A percentile compares a stretch with the other conserved stretches of the same genome.
Evolutionary conservation across 2,113 vertebrate genomes (phyloP).

Genomic region (Dermatemys mawii): DNA sequence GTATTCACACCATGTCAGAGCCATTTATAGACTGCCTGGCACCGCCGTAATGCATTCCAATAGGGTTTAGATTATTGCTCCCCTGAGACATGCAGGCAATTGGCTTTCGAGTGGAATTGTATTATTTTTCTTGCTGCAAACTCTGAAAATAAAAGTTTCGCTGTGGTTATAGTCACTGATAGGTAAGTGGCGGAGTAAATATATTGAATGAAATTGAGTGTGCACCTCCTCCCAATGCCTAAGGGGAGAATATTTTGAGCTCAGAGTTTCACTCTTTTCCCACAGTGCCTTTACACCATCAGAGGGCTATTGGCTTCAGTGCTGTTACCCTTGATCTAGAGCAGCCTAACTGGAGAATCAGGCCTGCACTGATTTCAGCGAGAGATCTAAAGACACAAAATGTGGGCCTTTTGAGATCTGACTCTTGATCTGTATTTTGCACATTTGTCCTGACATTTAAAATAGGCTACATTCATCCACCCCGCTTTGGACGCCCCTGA

Average conservation of each 20-base stretch:
- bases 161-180: background rate
- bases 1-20: constrained; percentile 68
- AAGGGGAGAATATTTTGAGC: background rate
- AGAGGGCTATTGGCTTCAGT: background rate
- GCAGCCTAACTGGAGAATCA: background rate
- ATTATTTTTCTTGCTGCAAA: background rate
- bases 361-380: background rate
- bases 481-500: background rate
- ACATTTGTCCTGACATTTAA: background rate
- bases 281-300: background rate
- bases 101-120: background rate
- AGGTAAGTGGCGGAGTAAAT: background rate
- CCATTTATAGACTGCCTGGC: constrained; percentile 26
- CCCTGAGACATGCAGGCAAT: background rate
- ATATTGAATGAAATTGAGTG: background rate
- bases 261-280: background rate
- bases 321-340: background rate
- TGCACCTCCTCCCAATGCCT: background rate
- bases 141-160: background rate
- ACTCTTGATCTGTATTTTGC: background rate
- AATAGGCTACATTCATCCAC: background rate
- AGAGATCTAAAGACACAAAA: background rate
- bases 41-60: background rate
- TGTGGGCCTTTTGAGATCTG: background rate
- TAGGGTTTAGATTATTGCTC: background rate